These are phyloP conservation scores for Andricus curvator DNA, from an alignment of 2,888 invertebrate species.

Conservation along the genomic window DNA sequence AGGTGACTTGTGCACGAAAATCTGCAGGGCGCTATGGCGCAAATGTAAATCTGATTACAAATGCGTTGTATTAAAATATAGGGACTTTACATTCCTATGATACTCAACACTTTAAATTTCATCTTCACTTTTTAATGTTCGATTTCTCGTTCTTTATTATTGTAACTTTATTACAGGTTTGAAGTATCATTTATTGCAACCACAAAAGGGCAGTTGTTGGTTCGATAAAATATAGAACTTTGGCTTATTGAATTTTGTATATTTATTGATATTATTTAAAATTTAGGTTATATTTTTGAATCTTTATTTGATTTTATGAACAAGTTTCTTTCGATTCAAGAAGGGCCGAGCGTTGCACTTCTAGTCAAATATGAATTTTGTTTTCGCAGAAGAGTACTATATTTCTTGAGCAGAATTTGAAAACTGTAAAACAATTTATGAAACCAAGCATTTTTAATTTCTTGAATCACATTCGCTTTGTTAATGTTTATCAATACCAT, in stretches of 20 bases:
- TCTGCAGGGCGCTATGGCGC: neutral
- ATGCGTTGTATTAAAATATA: constrained; percentile 1
- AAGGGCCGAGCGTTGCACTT: too few relatives aligned
- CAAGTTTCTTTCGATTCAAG: neutral
- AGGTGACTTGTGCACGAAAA: neutral
- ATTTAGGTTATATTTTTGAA: neutral
- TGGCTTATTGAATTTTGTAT: neutral
- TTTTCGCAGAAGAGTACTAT: too few relatives aligned
- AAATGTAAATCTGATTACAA: constrained; percentile 21
- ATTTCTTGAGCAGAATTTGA: too few relatives aligned
- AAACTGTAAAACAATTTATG: too few relatives aligned
- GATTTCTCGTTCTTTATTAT: constrained; percentile 24
- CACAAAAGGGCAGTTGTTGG: neutral
- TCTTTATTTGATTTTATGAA: neutral
- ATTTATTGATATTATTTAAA: neutral
- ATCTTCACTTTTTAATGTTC: constrained; percentile 3
- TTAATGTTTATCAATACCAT: too few relatives aligned
- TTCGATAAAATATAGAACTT: neutral
- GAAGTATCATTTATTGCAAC: neutral
- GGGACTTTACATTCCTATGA: neutral
- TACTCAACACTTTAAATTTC: constrained; percentile 2
- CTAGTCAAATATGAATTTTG: too few relatives aligned
- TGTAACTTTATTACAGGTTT: constrained; percentile 2
- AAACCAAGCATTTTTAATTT: too few relatives aligned
- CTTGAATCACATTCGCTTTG: too few relatives aligned